A percentile compares a stretch with the other conserved stretches of the same genome.
Evolutionary conservation across 2,113 vertebrate genomes (phyloP).

Genomic region (Syrrhaptes paradoxus): DNA sequence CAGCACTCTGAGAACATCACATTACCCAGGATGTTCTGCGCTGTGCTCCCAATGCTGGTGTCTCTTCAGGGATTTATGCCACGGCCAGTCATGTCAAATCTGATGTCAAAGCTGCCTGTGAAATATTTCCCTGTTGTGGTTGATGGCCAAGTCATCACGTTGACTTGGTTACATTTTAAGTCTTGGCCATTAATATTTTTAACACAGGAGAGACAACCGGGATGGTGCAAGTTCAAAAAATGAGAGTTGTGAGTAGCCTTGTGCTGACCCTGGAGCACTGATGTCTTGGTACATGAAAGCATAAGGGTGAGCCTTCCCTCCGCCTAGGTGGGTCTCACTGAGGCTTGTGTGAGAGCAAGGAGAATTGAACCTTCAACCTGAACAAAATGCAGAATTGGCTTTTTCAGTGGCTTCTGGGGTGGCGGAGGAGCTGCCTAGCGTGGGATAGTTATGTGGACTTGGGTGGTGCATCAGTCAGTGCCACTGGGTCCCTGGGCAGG

Average conservation of each 20-base stretch:
- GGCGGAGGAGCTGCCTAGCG: background rate
- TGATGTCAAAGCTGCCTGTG: background rate
- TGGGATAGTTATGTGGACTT: background rate
- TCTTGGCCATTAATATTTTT: background rate
- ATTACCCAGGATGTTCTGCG: fast-evolving
- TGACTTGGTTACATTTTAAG: background rate
- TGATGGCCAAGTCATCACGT: background rate
- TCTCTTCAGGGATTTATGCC: background rate
- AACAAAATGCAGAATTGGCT: background rate
- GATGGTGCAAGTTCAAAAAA: background rate
- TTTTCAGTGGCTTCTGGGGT: background rate
- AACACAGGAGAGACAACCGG: background rate
- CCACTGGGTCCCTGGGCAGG: background rate
- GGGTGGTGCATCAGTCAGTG: fast-evolving
- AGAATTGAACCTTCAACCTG: background rate
- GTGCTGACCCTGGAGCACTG: background rate
- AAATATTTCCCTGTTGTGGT: background rate
- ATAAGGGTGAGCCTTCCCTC: background rate
- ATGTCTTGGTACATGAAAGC: background rate
- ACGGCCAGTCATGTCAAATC: background rate
- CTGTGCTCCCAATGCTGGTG: background rate
- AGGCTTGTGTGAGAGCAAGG: background rate
- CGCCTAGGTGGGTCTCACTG: background rate
- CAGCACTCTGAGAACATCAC: background rate
- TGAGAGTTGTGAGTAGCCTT: background rate